Evolutionary conservation across 2,797 vertebrate species (phyloP).

Genomic region (Miichthys miiuy): DNA sequence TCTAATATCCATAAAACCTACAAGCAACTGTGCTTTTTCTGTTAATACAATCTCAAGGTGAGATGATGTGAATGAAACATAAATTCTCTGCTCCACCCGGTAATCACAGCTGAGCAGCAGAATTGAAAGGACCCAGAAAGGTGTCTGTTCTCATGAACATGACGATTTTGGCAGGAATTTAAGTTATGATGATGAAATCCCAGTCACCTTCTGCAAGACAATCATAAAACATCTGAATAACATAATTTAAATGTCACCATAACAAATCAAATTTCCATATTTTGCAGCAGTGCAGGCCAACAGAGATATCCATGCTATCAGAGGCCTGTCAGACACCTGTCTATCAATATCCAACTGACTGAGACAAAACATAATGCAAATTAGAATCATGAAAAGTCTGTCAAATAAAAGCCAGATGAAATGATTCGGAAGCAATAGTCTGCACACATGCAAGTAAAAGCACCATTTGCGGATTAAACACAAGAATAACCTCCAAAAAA

Average conservation of each 20-base stretch:
- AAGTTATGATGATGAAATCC: constrained; percentile 12
- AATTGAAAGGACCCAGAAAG: background rate
- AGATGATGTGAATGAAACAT: background rate
- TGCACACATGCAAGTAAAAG: background rate
- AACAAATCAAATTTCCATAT: constrained; percentile 19
- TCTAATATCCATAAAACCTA: background rate
- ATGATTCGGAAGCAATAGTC: background rate
- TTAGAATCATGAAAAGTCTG: background rate
- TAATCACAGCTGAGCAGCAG: constrained; percentile 13
- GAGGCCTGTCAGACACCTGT: constrained; percentile 5
- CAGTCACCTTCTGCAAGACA: background rate
- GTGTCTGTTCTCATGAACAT: background rate
- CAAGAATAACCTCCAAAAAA: too few species aligned
- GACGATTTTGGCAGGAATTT: background rate
- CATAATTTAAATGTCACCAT: constrained; percentile 23
- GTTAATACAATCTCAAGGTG: constrained; percentile 6
- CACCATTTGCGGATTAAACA: background rate
- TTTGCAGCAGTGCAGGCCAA: background rate
- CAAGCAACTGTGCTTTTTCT: background rate
- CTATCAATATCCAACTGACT: constrained; percentile 6
- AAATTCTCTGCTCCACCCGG: background rate
- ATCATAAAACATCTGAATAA: background rate
- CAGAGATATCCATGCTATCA: background rate
- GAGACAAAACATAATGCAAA: constrained; percentile 5
- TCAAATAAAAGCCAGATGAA: background rate